A percentile compares a stretch with the other conserved stretches of the same genome.
Evolutionary conservation across 2,888 invertebrate genomes (phyloP).

Genomic region (Noctua pronuba): DNA sequence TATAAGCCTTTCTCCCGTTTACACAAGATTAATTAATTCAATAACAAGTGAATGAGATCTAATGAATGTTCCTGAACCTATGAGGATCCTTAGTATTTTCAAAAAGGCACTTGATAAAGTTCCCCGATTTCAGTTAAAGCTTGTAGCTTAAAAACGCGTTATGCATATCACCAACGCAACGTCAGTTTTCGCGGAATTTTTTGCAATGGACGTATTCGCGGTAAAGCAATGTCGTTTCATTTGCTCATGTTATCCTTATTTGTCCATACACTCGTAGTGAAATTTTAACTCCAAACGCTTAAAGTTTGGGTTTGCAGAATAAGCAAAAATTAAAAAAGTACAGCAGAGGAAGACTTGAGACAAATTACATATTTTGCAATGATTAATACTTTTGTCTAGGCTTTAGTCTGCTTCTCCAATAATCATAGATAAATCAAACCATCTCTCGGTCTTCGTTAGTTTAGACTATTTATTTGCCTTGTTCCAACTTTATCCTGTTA

Average conservation of each 20-base stretch:
- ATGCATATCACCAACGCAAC: slow-evolving; percentile 1
- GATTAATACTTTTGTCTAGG: neutral
- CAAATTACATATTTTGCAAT: too few relatives aligned
- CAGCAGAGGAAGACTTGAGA: neutral
- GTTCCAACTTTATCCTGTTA: slow-evolving; percentile 1
- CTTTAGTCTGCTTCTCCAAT: neutral
- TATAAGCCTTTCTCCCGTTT: neutral
- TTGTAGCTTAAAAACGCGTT: too few relatives aligned
- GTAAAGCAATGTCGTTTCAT: slow-evolving; percentile 20
- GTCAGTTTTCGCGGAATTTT: slow-evolving; percentile 9
- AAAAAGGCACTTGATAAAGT: neutral
- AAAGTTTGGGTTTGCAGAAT: neutral
- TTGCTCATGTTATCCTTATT: slow-evolving; percentile 37
- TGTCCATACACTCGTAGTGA: slow-evolving; percentile 13
- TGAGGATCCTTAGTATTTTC: neutral
- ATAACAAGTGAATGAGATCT: neutral
- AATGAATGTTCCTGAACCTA: neutral
- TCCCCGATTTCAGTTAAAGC: too few relatives aligned
- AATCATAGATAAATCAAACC: neutral
- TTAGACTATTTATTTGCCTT: neutral
- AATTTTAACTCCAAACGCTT: neutral
- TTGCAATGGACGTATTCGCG: neutral
- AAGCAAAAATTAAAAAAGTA: neutral
- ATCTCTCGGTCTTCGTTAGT: neutral
- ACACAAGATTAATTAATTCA: neutral